Evolutionary conservation across 2,113 vertebrate species (phyloP).

Genomic region (Pangasianodon hypophthalmus): DNA sequence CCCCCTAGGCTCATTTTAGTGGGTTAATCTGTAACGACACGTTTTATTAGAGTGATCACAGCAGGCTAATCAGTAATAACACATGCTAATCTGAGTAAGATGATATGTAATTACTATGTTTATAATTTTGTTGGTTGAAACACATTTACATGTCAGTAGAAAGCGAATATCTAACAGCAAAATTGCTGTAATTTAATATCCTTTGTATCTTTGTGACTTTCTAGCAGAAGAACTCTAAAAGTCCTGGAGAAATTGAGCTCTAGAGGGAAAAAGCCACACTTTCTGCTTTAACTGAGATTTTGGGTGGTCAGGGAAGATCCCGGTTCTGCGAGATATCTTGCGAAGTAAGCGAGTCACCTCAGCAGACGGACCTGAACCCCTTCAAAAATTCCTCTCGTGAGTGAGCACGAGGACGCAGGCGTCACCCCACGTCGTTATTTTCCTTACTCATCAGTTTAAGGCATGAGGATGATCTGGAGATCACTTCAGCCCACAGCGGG

Average conservation of each 20-base stretch:
- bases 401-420: slow-evolving; percentile 88
- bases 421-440: slow-evolving; percentile 99
- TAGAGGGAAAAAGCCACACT: too few relatives aligned
- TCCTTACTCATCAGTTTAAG: slow-evolving; percentile 99
- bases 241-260: too few relatives aligned
- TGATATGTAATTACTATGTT: too few relatives aligned
- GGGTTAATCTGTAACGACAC: not conserved
- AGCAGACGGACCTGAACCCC: slow-evolving; percentile 84
- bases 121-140: too few relatives aligned
- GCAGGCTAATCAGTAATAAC: too few relatives aligned
- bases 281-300: too few relatives aligned
- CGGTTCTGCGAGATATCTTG: slow-evolving; percentile 78
- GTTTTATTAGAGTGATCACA: not conserved
- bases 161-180: too few relatives aligned
- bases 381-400: slow-evolving; percentile 95
- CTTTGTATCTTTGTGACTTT: too few relatives aligned
- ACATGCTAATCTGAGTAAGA: too few relatives aligned
- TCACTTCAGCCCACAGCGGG: not conserved
- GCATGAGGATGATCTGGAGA: slow-evolving; percentile 67
- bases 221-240: too few relatives aligned
- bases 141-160: too few relatives aligned
- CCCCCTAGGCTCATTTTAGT: not conserved
- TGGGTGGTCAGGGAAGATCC: slow-evolving; percentile 80
- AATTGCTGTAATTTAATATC: too few relatives aligned
- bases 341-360: slow-evolving; percentile 90